phyloP scores from a whole-genome alignment of 2,113 vertebrate genomes.

The Nannobrachium achirus region DNA sequence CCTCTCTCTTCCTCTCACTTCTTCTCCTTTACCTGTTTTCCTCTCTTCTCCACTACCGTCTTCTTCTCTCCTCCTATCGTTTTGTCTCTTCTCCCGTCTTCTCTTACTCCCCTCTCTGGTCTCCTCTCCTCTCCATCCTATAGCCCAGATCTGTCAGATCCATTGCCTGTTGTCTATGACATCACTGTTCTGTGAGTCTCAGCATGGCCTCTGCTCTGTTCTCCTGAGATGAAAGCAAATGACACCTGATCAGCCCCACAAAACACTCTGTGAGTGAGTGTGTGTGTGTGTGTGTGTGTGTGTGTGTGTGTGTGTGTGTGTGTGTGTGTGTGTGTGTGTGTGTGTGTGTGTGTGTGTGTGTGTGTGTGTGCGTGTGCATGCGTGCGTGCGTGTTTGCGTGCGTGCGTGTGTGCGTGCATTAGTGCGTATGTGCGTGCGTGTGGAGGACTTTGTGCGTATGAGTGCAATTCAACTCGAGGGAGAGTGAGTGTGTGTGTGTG shows the following conservation, averaged over 20 bases:
- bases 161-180: constrained; percentile 14
- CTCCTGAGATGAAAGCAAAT: constrained; percentile 40
- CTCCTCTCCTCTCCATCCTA: not conserved
- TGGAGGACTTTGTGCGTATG: constrained; percentile 8
- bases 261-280: not conserved
- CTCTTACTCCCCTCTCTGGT: not conserved
- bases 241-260: not conserved
- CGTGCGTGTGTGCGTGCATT: not conserved
- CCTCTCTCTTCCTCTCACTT: constrained; percentile 12
- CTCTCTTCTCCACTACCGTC: not conserved
- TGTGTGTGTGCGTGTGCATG: not conserved
- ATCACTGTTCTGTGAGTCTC: constrained; percentile 13
- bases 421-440: not conserved
- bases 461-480: no score
- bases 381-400: constrained; percentile 8
- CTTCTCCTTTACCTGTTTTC: not conserved
- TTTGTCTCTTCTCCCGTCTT: not conserved
- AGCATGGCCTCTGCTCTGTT: no score
- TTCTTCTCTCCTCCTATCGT: not conserved
- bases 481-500: not conserved
- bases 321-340: constrained; percentile 1
- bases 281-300: constrained; percentile 9
- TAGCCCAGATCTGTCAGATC: not conserved
- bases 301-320: constrained; percentile 27
- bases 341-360: constrained; percentile 28